Evolutionary conservation across 2,888 invertebrate species (phyloP).

Genomic region (Ennomos erosarius): DNA sequence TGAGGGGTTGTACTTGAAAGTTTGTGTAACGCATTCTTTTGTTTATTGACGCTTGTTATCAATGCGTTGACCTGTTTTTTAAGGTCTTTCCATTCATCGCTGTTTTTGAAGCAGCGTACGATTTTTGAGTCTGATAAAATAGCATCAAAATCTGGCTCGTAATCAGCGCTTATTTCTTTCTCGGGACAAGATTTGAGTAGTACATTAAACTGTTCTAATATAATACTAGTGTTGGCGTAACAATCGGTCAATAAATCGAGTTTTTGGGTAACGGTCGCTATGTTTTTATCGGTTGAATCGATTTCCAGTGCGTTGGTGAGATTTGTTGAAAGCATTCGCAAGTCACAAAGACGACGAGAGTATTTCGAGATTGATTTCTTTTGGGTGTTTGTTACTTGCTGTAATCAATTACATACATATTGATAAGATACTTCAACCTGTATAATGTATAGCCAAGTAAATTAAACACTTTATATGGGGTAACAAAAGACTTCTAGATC

Average conservation of each 20-base stretch:
- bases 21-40: conserved; percentile 68
- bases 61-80: conserved; percentile 64
- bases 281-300: conserved; percentile 56
- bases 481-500: too few species aligned
- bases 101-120: conserved; percentile 68
- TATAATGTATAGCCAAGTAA: too few species aligned
- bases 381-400: conserved; percentile 88
- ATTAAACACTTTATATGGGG: too few species aligned
- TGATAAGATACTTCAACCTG: too few species aligned
- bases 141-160: conserved; percentile 69
- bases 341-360: conserved; percentile 83
- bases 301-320: conserved; percentile 66
- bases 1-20: conserved; percentile 59
- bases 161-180: conserved; percentile 48
- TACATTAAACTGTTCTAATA: conserved; percentile 88
- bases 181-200: conserved; percentile 85
- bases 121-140: conserved; percentile 69
- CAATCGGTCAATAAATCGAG: conserved; percentile 74
- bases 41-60: conserved; percentile 64
- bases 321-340: conserved; percentile 79
- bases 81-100: conserved; percentile 69
- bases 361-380: conserved; percentile 86
- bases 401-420: conserved; percentile 47
- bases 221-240: conserved; percentile 78
- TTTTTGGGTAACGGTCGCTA: conserved; percentile 64